Conservation (phyloP, 2,888 invertebrate species). For the Apotomis betuletana region DNA sequence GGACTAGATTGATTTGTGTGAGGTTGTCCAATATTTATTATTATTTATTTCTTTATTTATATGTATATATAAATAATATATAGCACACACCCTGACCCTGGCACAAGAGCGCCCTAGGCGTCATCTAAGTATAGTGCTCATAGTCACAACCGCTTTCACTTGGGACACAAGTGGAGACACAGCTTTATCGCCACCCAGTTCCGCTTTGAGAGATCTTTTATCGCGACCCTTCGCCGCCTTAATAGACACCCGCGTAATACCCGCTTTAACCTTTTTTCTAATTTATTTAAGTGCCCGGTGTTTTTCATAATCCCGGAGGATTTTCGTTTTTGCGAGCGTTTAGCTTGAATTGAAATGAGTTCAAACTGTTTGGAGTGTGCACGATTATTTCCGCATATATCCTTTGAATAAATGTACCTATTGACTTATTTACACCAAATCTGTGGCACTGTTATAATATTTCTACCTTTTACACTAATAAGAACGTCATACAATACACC, state of each 20-base stretch:
- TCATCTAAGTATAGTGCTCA: no score
- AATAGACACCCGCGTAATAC: conserved; percentile 25
- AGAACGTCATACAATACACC: background rate
- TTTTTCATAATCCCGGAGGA: conserved; percentile 25
- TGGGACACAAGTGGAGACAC: no score
- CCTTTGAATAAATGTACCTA: no score
- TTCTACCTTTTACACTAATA: no score
- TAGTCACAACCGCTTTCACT: no score
- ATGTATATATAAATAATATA: no score
- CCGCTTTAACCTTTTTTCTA: conserved; percentile 35
- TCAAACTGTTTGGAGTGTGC: background rate
- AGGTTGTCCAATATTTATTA: no score
- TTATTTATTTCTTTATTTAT: no score
- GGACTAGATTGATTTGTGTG: no score
- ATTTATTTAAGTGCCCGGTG: conserved; percentile 35
- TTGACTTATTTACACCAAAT: no score
- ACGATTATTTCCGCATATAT: background rate
- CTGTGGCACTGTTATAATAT: background rate
- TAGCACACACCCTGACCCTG: no score
- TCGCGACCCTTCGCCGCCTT: conserved; percentile 10
- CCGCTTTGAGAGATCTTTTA: conserved; percentile 18
- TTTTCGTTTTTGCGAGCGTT: conserved; percentile 4
- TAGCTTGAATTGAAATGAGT: conserved; percentile 12
- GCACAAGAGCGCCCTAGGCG: no score
- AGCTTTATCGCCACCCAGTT: background rate